Conservation (phyloP, 2,888 invertebrate genomes). For the Trachelus stipa region DNA sequence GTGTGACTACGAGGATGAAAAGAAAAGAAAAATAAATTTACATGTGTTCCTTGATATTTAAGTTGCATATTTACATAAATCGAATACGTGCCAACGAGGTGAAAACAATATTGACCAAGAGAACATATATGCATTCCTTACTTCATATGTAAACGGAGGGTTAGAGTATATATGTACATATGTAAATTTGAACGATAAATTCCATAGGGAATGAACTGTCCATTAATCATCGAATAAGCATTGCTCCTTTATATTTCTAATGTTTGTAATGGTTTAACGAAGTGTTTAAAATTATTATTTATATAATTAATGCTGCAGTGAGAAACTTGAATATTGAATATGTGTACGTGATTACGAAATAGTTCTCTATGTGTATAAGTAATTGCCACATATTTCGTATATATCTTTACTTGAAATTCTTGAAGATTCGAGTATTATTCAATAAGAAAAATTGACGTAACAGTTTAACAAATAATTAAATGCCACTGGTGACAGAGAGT, state of each 20-base stretch:
- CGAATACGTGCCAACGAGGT: not conserved
- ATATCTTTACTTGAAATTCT: not conserved
- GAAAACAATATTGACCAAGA: constrained; percentile 9
- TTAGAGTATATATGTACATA: not conserved
- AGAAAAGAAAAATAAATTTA: constrained; percentile 35
- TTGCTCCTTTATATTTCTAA: not conserved
- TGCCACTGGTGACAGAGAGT: not conserved
- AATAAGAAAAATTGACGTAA: not conserved
- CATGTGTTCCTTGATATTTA: constrained; percentile 9
- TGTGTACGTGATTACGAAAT: not conserved
- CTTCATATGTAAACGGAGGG: not conserved
- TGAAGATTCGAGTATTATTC: not conserved
- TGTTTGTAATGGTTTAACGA: not conserved
- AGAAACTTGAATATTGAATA: not conserved
- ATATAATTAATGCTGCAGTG: not conserved
- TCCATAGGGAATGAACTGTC: not conserved
- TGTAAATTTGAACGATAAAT: not conserved
- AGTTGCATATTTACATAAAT: constrained; percentile 16
- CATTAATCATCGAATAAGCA: not conserved
- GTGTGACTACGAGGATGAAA: constrained; percentile 66
- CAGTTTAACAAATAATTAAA: not conserved
- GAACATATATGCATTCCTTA: not conserved
- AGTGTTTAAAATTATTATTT: not conserved
- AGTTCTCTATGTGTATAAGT: not conserved
- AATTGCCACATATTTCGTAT: not conserved